These are phyloP conservation scores for Calliphora vicina DNA, from an alignment of 1,140 invertebrate species.

Conservation along the genomic window DNA sequence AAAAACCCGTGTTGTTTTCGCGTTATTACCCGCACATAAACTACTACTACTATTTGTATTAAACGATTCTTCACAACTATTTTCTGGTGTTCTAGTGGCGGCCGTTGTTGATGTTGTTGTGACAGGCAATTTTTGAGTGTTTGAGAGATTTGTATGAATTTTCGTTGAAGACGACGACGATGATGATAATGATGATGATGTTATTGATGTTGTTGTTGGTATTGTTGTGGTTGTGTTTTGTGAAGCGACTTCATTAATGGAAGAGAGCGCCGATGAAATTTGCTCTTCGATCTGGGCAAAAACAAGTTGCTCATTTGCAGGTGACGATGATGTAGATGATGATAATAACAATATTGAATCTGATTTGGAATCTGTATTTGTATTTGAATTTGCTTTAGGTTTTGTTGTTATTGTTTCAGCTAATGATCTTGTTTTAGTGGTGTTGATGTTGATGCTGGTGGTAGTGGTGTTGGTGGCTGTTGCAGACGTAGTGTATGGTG, in stretches of 20 bases:
- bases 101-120: neutral
- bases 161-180: neutral
- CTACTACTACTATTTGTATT: constrained; percentile 29
- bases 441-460: neutral
- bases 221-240: constrained; percentile 20
- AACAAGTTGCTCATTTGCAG: neutral
- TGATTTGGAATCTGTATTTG: neutral
- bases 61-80: constrained; percentile 20
- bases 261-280: neutral
- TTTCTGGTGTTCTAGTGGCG: constrained; percentile 2
- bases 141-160: constrained; percentile 10
- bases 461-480: neutral
- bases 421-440: neutral
- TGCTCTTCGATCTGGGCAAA: constrained; percentile 10
- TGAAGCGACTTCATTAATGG: constrained; percentile 15
- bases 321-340: neutral
- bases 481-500: neutral
- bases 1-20: constrained; percentile 4
- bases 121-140: constrained; percentile 8
- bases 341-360: too few species aligned
- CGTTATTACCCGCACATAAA: constrained; percentile 27
- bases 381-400: too few species aligned
- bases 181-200: constrained; percentile 19
- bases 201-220: constrained; percentile 12
- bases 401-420: neutral